Evolutionary conservation across 2,797 vertebrate genomes (phyloP).

Genomic region (Prionace glauca): DNA sequence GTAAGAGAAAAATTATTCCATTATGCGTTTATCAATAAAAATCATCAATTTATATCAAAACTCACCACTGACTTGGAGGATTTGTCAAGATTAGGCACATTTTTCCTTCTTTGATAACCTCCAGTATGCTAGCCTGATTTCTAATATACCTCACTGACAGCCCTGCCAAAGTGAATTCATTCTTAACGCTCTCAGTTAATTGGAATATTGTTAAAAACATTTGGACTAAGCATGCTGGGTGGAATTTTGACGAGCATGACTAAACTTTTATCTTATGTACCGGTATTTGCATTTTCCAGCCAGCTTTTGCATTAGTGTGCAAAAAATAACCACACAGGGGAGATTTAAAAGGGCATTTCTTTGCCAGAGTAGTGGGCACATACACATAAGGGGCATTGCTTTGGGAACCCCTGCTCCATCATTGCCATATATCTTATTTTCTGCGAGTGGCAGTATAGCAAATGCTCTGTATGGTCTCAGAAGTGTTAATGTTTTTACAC

Average conservation of each 20-base stretch:
- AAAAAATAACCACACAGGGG: background rate
- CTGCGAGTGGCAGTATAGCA: background rate
- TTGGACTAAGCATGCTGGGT: background rate
- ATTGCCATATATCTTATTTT: background rate
- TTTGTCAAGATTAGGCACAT: background rate
- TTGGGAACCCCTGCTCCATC: background rate
- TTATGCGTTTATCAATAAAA: background rate
- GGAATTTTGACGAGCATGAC: background rate
- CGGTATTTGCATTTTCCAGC: background rate
- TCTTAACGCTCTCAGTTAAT: background rate
- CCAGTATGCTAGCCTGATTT: background rate
- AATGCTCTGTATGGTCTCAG: too few relatives aligned
- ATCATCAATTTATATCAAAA: constrained; percentile 2
- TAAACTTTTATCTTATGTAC: background rate
- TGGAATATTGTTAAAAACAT: background rate
- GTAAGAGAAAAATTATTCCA: background rate
- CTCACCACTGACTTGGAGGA: background rate
- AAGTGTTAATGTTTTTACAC: background rate
- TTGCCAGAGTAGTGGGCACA: background rate
- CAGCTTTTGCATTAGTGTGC: background rate
- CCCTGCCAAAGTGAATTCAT: background rate
- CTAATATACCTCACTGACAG: background rate
- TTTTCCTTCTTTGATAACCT: background rate
- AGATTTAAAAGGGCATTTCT: background rate
- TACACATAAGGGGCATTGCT: background rate